These are phyloP conservation scores for Epinephelus coioides DNA, from an alignment of 2,797 vertebrate species.

Conservation along the genomic window DNA sequence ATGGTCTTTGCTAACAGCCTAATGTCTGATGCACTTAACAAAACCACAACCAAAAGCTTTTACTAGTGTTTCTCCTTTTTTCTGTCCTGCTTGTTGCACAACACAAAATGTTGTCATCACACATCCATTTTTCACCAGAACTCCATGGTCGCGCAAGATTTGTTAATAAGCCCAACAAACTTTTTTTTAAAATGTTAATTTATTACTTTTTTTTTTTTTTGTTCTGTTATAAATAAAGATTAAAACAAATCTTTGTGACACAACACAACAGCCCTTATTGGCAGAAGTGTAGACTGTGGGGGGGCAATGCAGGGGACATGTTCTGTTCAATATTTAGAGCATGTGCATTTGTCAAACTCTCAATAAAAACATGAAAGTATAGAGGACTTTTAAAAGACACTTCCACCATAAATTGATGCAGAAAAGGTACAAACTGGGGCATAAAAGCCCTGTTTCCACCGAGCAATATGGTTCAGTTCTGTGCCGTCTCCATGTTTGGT, in stretches of 20 bases:
- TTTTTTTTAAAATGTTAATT: neutral
- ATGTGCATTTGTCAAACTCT: too few species aligned
- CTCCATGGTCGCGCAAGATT: neutral
- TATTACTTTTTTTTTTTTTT: neutral
- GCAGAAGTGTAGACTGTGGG: too few species aligned
- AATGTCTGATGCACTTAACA: conserved; percentile 8
- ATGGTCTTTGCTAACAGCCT: conserved; percentile 14
- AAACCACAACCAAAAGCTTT: conserved; percentile 17
- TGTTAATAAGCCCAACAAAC: neutral
- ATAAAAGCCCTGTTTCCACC: too few species aligned
- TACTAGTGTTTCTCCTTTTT: neutral
- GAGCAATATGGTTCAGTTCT: too few species aligned
- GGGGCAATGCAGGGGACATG: too few species aligned
- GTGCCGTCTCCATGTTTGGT: too few species aligned
- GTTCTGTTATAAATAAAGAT: neutral
- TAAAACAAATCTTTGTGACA: neutral
- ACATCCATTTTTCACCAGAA: conserved; percentile 20
- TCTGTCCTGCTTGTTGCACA: conserved; percentile 7
- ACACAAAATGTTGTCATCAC: neutral
- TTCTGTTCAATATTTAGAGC: too few species aligned
- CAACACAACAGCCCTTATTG: neutral
- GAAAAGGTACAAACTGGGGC: too few species aligned
- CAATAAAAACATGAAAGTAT: too few species aligned
- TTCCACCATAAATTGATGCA: too few species aligned
- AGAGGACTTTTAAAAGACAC: too few species aligned